Evolutionary conservation across 2,797 vertebrate species (phyloP).

Genomic region (Galago senegalensis): DNA sequence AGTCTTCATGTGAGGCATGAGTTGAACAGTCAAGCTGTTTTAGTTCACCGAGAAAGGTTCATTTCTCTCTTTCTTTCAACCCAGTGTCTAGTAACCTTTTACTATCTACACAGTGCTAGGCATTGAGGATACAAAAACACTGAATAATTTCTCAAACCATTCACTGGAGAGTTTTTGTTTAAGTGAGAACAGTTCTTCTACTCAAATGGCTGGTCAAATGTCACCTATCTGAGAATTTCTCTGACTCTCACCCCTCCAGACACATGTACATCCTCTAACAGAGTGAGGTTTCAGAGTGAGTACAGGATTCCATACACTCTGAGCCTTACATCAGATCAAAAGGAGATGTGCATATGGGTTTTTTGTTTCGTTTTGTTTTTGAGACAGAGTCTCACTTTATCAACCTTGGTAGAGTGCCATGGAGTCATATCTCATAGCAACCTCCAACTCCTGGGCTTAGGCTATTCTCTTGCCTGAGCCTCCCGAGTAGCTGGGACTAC

Average conservation of each 20-base stretch:
- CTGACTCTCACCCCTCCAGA: not conserved
- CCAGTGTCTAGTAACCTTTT: not conserved
- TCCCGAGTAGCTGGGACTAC: no score
- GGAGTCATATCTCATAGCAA: no score
- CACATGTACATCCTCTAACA: not conserved
- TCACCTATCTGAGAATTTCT: not conserved
- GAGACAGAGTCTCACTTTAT: no score
- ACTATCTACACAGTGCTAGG: not conserved
- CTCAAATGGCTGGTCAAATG: not conserved
- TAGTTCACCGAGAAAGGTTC: not conserved
- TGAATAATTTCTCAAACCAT: not conserved
- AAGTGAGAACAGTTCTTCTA: not conserved
- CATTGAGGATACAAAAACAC: not conserved
- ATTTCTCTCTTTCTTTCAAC: not conserved
- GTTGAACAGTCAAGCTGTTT: not conserved
- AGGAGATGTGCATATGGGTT: not conserved
- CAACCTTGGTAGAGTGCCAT: no score
- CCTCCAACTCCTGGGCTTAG: no score
- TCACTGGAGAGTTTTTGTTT: not conserved
- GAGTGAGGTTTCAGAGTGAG: not conserved
- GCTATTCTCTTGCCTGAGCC: no score
- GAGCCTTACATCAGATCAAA: rapidly evolving
- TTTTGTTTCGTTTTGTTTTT: not conserved
- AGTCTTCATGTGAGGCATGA: not conserved
- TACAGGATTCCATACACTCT: not conserved